A percentile compares a stretch with the other conserved stretches of the same genome.
Evolutionary conservation across 2,888 invertebrate genomes (phyloP).

Genomic region (Nezara viridula): DNA sequence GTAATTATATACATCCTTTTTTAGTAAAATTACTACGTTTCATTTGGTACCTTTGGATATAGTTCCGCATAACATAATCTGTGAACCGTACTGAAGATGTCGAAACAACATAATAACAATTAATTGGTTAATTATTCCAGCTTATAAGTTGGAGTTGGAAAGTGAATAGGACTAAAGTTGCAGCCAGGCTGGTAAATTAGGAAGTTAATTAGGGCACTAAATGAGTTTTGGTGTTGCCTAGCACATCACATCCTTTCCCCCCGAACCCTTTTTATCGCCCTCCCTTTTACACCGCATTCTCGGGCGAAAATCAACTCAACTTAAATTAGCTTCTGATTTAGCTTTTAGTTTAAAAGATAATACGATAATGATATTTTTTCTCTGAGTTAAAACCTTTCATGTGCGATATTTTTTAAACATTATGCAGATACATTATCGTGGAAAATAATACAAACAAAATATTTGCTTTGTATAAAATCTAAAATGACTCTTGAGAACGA

Average conservation of each 20-base stretch:
- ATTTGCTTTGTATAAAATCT: no score
- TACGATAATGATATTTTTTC: not conserved
- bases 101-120: not conserved
- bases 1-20: no score
- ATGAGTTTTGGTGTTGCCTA: not conserved
- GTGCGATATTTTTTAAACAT: no score
- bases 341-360: not conserved
- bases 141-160: not conserved
- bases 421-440: no score
- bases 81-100: not conserved
- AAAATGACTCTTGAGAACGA: no score
- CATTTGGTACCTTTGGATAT: no score
- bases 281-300: not conserved
- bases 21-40: not conserved
- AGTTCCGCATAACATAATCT: not conserved
- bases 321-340: not conserved
- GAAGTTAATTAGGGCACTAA: not conserved
- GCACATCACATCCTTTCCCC: not conserved
- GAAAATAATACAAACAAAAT: no score
- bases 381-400: no score
- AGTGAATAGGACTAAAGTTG: not conserved
- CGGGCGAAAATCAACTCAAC: not conserved
- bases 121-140: constrained; percentile 18
- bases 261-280: not conserved
- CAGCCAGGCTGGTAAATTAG: not conserved